Evolutionary conservation across 2,113 vertebrate genomes (phyloP).

Genomic region (Ptyas mucosa): DNA sequence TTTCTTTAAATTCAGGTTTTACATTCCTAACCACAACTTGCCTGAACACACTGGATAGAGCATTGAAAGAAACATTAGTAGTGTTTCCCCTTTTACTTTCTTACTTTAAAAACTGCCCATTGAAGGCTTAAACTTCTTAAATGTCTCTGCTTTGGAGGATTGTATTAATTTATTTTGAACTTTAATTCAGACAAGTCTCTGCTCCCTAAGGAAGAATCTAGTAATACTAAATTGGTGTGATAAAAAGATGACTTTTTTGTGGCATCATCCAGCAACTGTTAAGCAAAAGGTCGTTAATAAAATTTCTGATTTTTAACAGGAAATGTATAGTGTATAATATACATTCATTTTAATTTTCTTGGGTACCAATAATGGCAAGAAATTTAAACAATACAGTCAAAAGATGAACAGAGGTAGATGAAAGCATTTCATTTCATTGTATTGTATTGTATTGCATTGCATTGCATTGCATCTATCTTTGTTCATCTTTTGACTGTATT

Average conservation of each 20-base stretch:
- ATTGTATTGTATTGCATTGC: too few species aligned
- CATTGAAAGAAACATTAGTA: conserved; percentile 44
- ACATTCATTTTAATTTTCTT: background rate
- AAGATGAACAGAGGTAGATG: too few species aligned
- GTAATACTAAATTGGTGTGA: background rate
- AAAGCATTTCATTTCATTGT: too few species aligned
- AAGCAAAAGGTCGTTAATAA: background rate
- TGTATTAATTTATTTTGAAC: conserved; percentile 42
- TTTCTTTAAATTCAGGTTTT: conserved; percentile 63
- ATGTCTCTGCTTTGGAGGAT: conserved; percentile 29
- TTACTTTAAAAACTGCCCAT: conserved; percentile 42
- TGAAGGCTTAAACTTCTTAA: conserved; percentile 45
- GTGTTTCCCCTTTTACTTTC: conserved; percentile 49
- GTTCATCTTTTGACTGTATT: too few species aligned
- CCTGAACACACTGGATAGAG: conserved; percentile 53
- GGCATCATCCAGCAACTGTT: background rate
- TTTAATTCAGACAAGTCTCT: conserved; percentile 32
- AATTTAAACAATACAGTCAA: too few species aligned
- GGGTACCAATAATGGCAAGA: background rate
- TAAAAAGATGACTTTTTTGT: conserved; percentile 13
- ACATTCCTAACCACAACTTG: conserved; percentile 55
- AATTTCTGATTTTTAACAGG: background rate
- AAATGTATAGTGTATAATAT: background rate
- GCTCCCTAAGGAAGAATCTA: background rate
- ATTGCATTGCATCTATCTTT: too few species aligned